Evolutionary conservation across 2,113 vertebrate species (phyloP), one percentile per base, ranked within the genome.

Genomic region (Cololabis saira): DNA sequence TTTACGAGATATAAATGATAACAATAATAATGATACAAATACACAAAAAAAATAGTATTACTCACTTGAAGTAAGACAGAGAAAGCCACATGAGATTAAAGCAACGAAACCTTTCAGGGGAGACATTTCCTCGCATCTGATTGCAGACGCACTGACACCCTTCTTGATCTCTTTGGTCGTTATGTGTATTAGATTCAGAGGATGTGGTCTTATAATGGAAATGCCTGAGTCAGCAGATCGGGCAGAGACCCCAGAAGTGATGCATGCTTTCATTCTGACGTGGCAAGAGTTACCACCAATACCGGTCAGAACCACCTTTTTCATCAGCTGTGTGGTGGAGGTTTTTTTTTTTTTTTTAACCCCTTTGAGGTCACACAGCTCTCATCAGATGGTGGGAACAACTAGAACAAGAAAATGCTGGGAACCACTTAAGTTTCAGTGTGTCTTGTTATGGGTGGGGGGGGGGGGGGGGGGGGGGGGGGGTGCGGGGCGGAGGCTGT

Each of bases 141-240:
- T 1, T 15, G 19, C 59, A 47, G 74, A 50, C 67, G 64, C 48
- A 49, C 14, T 61, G 9, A 55, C 1, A n/a, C n/a, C 52, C 59
- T 60, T 44, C 5, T 49, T 2, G 2, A 30, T 42, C 18, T 15
- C 5, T 5, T 21, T 14, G 1, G 12, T 21, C 14, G 76, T 82
- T 83, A 80, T 83, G 14, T 73, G n/a, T 50, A 45, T 27, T 27
- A 0, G 18, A 2, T 15, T 67, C 24, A 58, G 30, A 87, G 82
- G 89, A 90, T 84, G 84, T 86, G 84, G 76, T 81, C 44, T 54
- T 13, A 76, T 15, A 11, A 3, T 49, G 57, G 57, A 73, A 76
- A 82, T 7, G 8, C 9, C 13, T 41, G 58, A 67, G 33, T 85
- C 67, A 81, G 64, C 45, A 37, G 33, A 49, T 59, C 15, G 8